Evolutionary conservation across 1,140 invertebrate species (phyloP), one percentile per base, ranked within the genome.

Genomic region (Euwallacea fornicatus): DNA sequence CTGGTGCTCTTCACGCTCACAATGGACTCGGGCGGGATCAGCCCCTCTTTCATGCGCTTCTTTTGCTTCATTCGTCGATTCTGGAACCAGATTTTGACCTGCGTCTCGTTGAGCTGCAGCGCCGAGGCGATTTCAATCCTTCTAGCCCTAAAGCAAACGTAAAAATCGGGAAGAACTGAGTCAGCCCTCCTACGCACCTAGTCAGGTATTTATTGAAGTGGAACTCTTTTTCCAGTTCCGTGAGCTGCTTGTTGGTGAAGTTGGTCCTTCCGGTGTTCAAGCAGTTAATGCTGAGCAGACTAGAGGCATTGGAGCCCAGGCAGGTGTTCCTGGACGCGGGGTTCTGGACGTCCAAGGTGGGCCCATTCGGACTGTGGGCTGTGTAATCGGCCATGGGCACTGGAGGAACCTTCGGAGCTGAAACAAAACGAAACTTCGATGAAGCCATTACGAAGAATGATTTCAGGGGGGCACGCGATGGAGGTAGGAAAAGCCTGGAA

Each of bases 161-260:
- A 9, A 13, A 9, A 56, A 56, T 21, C 8, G 1, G 8, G 16
- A 56, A 10, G 10, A n/a, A 56, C 9, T 6, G 46, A 56, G 11
- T 3, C 4, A 15, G n/a, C 47, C 50, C 16, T 58, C 42, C 6
- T 15, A 44, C 64, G 47, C 47, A 72, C 71, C 71, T 85, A 2
- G 97, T 99, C 77, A 99, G 87, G 85, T 99, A 99, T 84, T 98
- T 98, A 85, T 98, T 98, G 83, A 98, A 99, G 83, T 99, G 97
- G 83, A 99, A 99, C 83, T 99, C 97, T 82, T 99, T 99, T 81
- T 99, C 97, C 74, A 99, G 85, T 83, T 99, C 98, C 0, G 97
- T 99, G 59, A 99, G 87, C 82, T 99, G 98, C 83, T 99, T 98
- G 81, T 98, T 99, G 62, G 96, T 98, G 84, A 99, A 99, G 83